Percentiles rank a stretch among this genome's conserved stretches.
Conservation (phyloP, 2,113 vertebrate species). For the Pithys albifrons region DNA sequence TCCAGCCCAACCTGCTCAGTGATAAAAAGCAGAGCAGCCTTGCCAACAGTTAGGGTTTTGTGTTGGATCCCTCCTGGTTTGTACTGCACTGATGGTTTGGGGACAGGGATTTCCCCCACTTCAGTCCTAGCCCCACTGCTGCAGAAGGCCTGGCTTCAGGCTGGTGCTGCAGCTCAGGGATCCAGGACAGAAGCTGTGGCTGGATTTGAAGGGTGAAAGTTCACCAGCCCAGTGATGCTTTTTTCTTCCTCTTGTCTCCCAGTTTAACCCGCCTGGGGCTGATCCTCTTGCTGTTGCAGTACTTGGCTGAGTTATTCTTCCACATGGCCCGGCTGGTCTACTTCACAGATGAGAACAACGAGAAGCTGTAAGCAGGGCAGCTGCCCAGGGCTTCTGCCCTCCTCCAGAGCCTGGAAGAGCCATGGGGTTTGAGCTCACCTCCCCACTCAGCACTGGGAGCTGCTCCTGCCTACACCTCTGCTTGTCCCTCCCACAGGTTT, state of each 20-base stretch:
- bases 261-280: conserved; percentile 92
- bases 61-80: background rate
- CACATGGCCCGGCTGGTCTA: conserved; percentile 90
- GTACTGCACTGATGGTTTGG: background rate
- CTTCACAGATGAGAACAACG: conserved; percentile 93
- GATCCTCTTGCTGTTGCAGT: conserved; percentile 91
- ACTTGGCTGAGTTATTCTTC: conserved; percentile 89
- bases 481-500: conserved; percentile 79
- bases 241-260: background rate
- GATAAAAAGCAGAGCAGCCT: background rate
- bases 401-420: background rate
- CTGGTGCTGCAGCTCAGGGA: background rate
- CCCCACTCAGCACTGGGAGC: background rate
- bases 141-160: background rate
- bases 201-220: background rate
- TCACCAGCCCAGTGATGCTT: background rate
- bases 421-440: background rate
- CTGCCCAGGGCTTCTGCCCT: background rate
- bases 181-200: background rate
- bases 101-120: background rate
- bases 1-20: background rate
- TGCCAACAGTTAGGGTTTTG: background rate
- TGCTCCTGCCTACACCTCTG: background rate
- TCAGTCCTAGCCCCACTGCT: background rate
- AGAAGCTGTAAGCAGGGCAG: conserved; percentile 86